Conservation (phyloP, 2,113 vertebrate genomes). For the Hippocampus zosterae region DNA sequence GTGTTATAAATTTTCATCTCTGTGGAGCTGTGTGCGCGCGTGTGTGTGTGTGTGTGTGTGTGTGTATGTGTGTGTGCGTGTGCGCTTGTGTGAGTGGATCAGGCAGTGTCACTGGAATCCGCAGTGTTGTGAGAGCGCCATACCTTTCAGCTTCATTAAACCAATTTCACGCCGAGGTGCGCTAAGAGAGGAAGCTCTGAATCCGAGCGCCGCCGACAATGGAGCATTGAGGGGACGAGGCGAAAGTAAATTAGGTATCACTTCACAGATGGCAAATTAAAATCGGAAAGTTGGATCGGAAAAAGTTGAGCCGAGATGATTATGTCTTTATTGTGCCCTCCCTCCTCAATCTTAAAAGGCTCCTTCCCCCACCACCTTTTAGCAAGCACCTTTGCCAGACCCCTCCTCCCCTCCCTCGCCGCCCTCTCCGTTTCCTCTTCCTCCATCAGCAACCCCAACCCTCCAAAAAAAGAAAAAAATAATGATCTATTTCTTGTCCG, state of each 20-base stretch:
- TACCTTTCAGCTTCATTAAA: slow-evolving; percentile 99
- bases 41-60: slow-evolving; percentile 59
- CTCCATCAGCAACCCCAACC: slow-evolving; percentile 55
- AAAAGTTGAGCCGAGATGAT: slow-evolving; percentile 79
- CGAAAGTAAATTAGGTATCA: slow-evolving; percentile 99
- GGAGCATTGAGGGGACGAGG: slow-evolving; percentile 95
- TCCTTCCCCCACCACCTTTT: slow-evolving; percentile 70
- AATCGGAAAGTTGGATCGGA: slow-evolving; percentile 82
- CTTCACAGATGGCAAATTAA: slow-evolving; percentile 93
- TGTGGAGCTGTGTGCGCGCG: slow-evolving; percentile 77
- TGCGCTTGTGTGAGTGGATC: slow-evolving; percentile 73
- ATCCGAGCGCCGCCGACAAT: slow-evolving; percentile 92
- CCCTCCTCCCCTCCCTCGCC: slow-evolving; percentile 35
- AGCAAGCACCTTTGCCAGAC: slow-evolving; percentile 69
- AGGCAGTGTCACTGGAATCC: slow-evolving; percentile 93
- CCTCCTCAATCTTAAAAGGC: slow-evolving; percentile 70
- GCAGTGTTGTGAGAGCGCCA: slow-evolving; percentile 97
- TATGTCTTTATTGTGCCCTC: slow-evolving; percentile 81
- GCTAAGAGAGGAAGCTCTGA: slow-evolving; percentile 97
- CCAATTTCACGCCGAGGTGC: slow-evolving; percentile 99
- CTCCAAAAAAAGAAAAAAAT: slow-evolving; percentile 73
- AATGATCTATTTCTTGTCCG: slow-evolving; percentile 79
- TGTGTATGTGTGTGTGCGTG: slow-evolving; percentile 62
- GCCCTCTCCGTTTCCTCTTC: slow-evolving; percentile 15
- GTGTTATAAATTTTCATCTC: slow-evolving; percentile 90